Base-by-base conservation (phyloP, 2,888 invertebrate species). In the Erebia ligea region DNA sequence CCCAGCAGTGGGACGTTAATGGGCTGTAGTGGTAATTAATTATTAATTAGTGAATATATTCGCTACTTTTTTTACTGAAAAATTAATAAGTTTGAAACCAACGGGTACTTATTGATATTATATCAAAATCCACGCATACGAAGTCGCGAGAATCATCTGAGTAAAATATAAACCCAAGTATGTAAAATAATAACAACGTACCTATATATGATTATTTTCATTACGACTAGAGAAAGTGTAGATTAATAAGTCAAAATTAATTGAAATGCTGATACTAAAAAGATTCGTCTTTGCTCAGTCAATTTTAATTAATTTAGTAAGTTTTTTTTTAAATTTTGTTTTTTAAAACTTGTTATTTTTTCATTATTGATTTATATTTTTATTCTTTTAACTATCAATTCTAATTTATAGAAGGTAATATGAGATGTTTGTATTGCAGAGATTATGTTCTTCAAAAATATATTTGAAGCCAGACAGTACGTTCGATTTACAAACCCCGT, bases 351-450 rank as follows among this genome's bases (percentile, higher is more conserved):
- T n/a, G n/a, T 54, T 17, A 3, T 10, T 19, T 3, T 54, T 5
- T 10, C 8, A 54, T 19, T 56, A 52, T 6, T 34, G 34, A 34
- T 34, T 34, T 34, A 0, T 34, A 34, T 34, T 34, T 34, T 6
- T 34, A 34, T 6, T 6, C 6, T 34, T 34, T 0, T 5, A 34
- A 34, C 34, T 6, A 34, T 34, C 1, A 34, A 34, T 34, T 34
- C 0, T 5, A 34, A 34, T 34, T 34, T 34, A 6, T 34, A 34
- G n/a, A 11, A 45, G 64, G n/a, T 21, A 48, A 19, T 50, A 21
- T 10, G 25, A 50, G 45, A 62, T 67, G n/a, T 54, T 54, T 15
- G 0, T 54, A 48, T 72, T 75, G 17, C 70, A 75, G 73, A 68
- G 69, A 59, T 42, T 66, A 59, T 52, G 34, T 61, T 42, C 68